Conservation (phyloP, 2,888 invertebrate species). For the Anthophora plumipes region DNA sequence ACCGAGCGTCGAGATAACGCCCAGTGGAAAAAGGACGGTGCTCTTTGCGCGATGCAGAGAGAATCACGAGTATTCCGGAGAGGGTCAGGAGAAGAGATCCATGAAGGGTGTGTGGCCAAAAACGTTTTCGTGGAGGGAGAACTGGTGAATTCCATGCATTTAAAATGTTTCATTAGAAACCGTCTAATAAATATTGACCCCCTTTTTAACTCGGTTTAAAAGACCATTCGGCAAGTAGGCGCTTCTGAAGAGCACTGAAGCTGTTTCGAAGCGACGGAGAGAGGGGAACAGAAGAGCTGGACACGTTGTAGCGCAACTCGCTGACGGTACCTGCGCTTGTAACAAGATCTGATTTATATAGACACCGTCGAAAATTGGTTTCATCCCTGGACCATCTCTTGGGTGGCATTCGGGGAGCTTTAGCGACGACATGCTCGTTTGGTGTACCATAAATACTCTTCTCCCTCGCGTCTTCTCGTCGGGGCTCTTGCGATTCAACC, state of each 20-base stretch:
- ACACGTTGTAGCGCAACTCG: slow-evolving; percentile 47
- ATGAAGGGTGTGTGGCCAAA: slow-evolving; percentile 39
- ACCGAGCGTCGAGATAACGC: slow-evolving; percentile 54
- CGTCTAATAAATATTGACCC: slow-evolving; percentile 82
- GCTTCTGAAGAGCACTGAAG: slow-evolving; percentile 22
- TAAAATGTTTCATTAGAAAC: slow-evolving; percentile 83
- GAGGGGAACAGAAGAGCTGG: slow-evolving; percentile 14
- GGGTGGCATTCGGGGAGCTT: slow-evolving; percentile 76
- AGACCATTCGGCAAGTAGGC: slow-evolving; percentile 67
- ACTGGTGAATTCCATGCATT: slow-evolving; percentile 80
- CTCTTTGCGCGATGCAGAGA: not conserved
- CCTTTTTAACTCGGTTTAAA: slow-evolving; percentile 78
- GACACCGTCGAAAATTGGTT: slow-evolving; percentile 82
- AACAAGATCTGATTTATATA: slow-evolving; percentile 84
- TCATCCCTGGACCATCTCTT: slow-evolving; percentile 79
- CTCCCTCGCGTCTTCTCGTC: slow-evolving; percentile 47
- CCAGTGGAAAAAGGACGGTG: slow-evolving; percentile 5
- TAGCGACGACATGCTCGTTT: slow-evolving; percentile 71
- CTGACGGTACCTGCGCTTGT: slow-evolving; percentile 75
- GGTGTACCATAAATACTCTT: slow-evolving; percentile 75
- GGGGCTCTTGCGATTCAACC: slow-evolving; percentile 35
- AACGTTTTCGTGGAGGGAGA: slow-evolving; percentile 57
- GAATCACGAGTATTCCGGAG: slow-evolving; percentile 1
- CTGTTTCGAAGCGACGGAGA: not conserved
- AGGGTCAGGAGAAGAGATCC: slow-evolving; percentile 27